Evolutionary conservation across 2,888 invertebrate genomes (phyloP).

Genomic region (Ectropis crepuscularia): DNA sequence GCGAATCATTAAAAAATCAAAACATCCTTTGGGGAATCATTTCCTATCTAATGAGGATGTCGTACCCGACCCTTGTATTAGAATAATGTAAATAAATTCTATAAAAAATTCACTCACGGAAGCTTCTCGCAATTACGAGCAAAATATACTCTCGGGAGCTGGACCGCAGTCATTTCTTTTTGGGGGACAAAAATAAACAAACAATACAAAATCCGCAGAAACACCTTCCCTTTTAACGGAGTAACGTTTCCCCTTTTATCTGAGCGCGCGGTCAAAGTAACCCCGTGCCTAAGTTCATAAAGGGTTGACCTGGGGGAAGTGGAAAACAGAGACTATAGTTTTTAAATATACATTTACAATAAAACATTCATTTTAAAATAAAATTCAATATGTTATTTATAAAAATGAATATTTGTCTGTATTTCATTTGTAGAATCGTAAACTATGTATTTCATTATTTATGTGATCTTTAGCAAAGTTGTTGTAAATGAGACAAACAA

Average conservation of each 20-base stretch:
- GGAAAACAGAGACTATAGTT: conserved; percentile 14
- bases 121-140: conserved; percentile 16
- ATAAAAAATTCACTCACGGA: conserved; percentile 16
- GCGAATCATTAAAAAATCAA: not conserved
- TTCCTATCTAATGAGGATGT: conserved; percentile 11
- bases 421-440: too few relatives aligned
- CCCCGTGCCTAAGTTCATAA: conserved; percentile 28
- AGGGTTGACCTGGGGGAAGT: conserved; percentile 25
- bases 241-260: conserved; percentile 31
- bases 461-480: too few relatives aligned
- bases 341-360: too few relatives aligned
- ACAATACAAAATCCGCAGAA: conserved; percentile 31
- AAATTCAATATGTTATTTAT: too few relatives aligned
- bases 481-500: too few relatives aligned
- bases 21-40: conserved; percentile 6
- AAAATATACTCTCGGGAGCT: conserved; percentile 14
- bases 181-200: conserved; percentile 27
- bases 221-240: conserved; percentile 30
- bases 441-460: too few relatives aligned
- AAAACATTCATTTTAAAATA: too few relatives aligned
- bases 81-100: conserved; percentile 18
- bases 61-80: conserved; percentile 17
- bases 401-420: too few relatives aligned
- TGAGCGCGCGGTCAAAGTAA: conserved; percentile 19
- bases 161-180: conserved; percentile 26